Conservation (phyloP, 2,113 vertebrate species). For the Eptatretus burgeri region DNA sequence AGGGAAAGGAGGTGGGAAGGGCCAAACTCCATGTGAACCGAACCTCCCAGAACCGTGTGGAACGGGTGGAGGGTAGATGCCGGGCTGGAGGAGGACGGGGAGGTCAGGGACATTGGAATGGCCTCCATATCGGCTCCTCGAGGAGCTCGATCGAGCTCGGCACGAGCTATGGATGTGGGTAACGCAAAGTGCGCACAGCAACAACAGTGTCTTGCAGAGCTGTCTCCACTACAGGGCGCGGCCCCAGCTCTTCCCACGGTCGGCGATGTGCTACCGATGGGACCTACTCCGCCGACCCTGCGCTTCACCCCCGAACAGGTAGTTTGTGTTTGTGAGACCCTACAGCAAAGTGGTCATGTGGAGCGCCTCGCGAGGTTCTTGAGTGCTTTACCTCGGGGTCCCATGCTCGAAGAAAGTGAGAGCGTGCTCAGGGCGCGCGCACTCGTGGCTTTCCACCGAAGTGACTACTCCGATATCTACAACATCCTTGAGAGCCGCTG, state of each 20-base stretch:
- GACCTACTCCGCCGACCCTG: conserved; percentile 25
- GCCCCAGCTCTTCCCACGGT: background rate
- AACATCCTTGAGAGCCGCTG: conserved; percentile 88
- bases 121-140: too few relatives aligned
- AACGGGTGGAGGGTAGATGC: too few relatives aligned
- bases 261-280: conserved; percentile 21
- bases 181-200: too few relatives aligned
- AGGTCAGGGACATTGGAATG: too few relatives aligned
- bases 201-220: too few relatives aligned
- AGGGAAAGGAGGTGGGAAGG: too few relatives aligned
- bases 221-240: background rate
- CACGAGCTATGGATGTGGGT: too few relatives aligned
- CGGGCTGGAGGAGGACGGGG: too few relatives aligned
- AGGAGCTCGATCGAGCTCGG: too few relatives aligned
- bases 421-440: conserved; percentile 93
- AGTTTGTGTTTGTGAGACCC: conserved; percentile 85
- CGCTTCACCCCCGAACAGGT: conserved; percentile 94
- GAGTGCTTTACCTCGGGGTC: conserved; percentile 43
- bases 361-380: conserved; percentile 88
- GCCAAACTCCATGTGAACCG: too few relatives aligned
- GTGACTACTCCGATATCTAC: conserved; percentile 79
- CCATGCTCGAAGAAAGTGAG: conserved; percentile 70
- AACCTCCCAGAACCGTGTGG: too few relatives aligned
- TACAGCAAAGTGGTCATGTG: conserved; percentile 94
- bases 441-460: conserved; percentile 87